Evolutionary conservation across 2,113 vertebrate species (phyloP), one percentile per base, ranked within the genome.

Genomic region (Limanda limanda): DNA sequence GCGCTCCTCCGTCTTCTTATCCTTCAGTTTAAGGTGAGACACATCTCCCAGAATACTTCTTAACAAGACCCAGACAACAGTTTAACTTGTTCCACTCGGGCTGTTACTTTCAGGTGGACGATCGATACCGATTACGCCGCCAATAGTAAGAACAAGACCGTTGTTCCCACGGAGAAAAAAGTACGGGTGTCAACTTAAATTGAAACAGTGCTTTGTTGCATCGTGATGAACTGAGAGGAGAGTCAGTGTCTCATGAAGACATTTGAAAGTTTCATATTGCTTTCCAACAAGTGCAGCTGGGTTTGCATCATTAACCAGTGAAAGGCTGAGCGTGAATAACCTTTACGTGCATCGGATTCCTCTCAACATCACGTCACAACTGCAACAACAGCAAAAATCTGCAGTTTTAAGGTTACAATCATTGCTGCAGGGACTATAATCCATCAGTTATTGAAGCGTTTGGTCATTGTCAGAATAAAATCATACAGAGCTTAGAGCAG

Each of bases 51-150:
- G 8, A 84, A 40, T 40, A 45, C 65, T 59, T 71, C 66, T 84
- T 4, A 64, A 56, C 52, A 57, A 60, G 60, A 40, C 60, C 61
- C 51, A 57, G 71, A 82, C 27, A 76, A 27, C 64, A 58, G 61
- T 52, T 71, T 8, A 64, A 76, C 51, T 31, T 64, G 54, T 27
- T 82, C 47, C 48, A 76, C 54, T 69, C 61, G 47, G 21, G 69
- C 75, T 64, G 51, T 52, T 70, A 24, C 64, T 73, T 68, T 74
- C 20, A 58, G 65, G 65, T 51, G 35, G 74, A 71, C 48, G 42
- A 84, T 86, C 84, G 37, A 78, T 84, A 72, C 47, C 54, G 72
- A 72, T 86, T 76, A 74, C 23, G 18, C 40, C 9, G 45, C 54
- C 12, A 9, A 47, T 20, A 58, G 48, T 31, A 45, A 58, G 45